Evolutionary conservation across 1,140 invertebrate genomes (phyloP).

Genomic region (Brachionus calyciflorus): DNA sequence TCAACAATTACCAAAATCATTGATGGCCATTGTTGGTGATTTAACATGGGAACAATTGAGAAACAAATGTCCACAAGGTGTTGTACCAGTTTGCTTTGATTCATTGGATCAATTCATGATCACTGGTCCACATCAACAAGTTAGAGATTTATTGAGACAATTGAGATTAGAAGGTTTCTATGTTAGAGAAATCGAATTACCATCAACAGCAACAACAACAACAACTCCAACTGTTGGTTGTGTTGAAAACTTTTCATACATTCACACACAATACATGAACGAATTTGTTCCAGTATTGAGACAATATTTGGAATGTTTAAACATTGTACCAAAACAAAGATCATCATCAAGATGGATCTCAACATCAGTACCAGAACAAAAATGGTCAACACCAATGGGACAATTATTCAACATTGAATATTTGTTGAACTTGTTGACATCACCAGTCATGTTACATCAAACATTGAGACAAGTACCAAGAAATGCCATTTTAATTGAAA

Average conservation of each 20-base stretch:
- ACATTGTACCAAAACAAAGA: constrained; percentile 66
- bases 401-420: constrained; percentile 82
- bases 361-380: constrained; percentile 79
- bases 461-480: constrained; percentile 75
- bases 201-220: neutral
- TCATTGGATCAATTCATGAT: constrained; percentile 83
- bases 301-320: constrained; percentile 18
- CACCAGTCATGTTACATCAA: constrained; percentile 80
- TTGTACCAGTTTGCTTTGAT: constrained; percentile 87
- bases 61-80: constrained; percentile 71
- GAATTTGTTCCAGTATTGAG: constrained; percentile 9
- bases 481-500: constrained; percentile 83
- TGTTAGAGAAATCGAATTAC: constrained; percentile 2
- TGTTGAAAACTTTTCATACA: constrained; percentile 88
- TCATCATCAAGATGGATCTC: constrained; percentile 82
- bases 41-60: constrained; percentile 81
- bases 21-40: constrained; percentile 76
- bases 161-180: constrained; percentile 18
- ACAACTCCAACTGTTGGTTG: constrained; percentile 63
- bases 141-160: constrained; percentile 29
- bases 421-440: constrained; percentile 87
- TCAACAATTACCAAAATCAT: constrained; percentile 68
- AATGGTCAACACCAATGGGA: constrained; percentile 74
- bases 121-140: constrained; percentile 70
- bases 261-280: constrained; percentile 67